Evolutionary conservation across 2,797 vertebrate genomes (phyloP), one percentile per base, ranked within the genome.

Genomic region (Pogonophryne albipinna): DNA sequence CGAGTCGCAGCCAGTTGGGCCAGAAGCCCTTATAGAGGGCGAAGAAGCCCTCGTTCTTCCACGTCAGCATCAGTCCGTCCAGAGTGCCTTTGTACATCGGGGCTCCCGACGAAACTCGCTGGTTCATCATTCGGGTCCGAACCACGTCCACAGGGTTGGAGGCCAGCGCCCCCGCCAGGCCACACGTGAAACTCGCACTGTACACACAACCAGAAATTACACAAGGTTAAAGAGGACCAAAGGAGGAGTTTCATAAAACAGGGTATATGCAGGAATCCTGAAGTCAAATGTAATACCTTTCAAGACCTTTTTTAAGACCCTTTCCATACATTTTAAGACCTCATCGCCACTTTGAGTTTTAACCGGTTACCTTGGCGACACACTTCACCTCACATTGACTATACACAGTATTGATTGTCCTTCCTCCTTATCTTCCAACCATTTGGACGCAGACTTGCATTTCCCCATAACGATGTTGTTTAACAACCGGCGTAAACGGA

Each of bases 11-110:
- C 98, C 98, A 99, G 93, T 99, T 99, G 17, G 98, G 97, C 97
- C 97, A 99, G 93, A 99, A 99, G 19, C 98, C 98, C 89, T 98
- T 99, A 85, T 99, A 99, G 75, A 99, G 96, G 1, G 98, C 97
- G 38, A 97, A 98, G 95, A 99, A 99, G 1, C 98, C 97, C 88
- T 99, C 98, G 0, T 96, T 98, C 89, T 91, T 98, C 96, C 97
- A 99, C 0, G 97, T 99, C 96, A 97, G 94, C 95, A 97, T 92
- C n/a, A 99, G 91, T 9, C 98, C 97, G 16, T 99, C 97, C 93
- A 99, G 87, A 0, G 98, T 99, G 66, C 98, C 97, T 87, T 96
- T 97, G 78, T 99, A 99, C 82, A 97, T 89, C 0, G 95, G 94
- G 31, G 89, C 94, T 57, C 97, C 97, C n/a, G 97, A 95, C 1